Base-by-base conservation (phyloP, 1,140 invertebrate species). In the Sesamia nonagrioides region DNA sequence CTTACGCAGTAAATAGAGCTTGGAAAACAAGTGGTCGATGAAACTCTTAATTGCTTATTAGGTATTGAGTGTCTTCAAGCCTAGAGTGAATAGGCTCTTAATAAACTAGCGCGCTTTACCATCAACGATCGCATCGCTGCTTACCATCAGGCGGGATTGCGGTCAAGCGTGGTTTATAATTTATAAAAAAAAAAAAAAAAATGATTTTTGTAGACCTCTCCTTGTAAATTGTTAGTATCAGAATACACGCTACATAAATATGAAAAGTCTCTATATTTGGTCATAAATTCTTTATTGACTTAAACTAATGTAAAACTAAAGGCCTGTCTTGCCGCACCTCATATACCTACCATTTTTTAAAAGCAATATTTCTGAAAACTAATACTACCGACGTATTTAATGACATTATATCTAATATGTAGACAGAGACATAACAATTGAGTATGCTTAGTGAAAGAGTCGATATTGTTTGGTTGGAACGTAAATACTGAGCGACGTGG, bases 401-500 rank as follows among this genome's bases (percentile, higher is more conserved):
- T 17, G 61, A 21, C 48, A 54, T 21, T 45, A 66, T 21, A 37
- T 54, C 15, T 76, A 48, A 63, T 75, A 73, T 50, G 52, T 33
- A 40, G 63, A 82, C 71, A 50, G 56, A 76, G n/a, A 33, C 27
- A 61, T 77, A 66, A 66, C 56, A 78, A 77, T 84, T 78, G 79
- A 76, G 77, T 81, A 77, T 78, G 68, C 52, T 78, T 80, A 74
- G 45, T 79, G 75, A 78, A 81, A 76, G 73, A 82, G 81, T 86
- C 82, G 72, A 89, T 89, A 87, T 80, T 84, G 79, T 91, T 88
- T 85, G 85, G 85, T 84, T 63, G 73, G 69, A 66, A 81, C 80
- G 84, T 89, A 87, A 88, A 90, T 90, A 89, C 82, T 86, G 85
- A 84, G 80, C 78, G 81, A 79, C 79, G 84, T 68, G 42, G 66